These are phyloP conservation scores for Cryptocephalus moraei DNA, from an alignment of 2,888 invertebrate genomes.

Conservation along the genomic window DNA sequence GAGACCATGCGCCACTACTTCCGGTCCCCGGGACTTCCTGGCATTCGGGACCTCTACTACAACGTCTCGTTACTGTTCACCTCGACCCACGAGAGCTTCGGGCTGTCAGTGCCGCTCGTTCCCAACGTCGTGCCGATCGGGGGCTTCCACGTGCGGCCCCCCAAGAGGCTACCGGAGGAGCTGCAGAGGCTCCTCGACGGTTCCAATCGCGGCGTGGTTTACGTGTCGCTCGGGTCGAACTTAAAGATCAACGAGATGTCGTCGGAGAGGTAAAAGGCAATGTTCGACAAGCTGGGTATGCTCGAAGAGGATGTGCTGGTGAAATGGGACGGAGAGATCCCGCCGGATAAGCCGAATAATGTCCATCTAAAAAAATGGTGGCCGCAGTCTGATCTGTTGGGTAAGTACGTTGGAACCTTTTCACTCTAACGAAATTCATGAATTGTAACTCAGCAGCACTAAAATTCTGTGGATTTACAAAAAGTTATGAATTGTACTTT, in stretches of 20 bases:
- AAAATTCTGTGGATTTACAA: too few species aligned
- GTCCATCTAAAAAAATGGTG: constrained; percentile 32
- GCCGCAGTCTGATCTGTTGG: constrained; percentile 34
- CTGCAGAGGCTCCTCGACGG: constrained; percentile 43
- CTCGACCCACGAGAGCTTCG: constrained; percentile 42
- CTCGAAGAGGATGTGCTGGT: constrained; percentile 54
- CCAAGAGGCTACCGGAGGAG: constrained; percentile 31
- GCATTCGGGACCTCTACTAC: constrained; percentile 12
- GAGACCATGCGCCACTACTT: constrained; percentile 21
- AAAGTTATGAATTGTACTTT: too few species aligned
- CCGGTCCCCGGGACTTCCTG: constrained; percentile 18
- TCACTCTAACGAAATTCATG: too few species aligned
- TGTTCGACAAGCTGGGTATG: constrained; percentile 47
- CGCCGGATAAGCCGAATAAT: constrained; percentile 30
- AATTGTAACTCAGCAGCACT: too few species aligned
- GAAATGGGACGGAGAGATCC: constrained; percentile 47
- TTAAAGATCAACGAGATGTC: constrained; percentile 45
- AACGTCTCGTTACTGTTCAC: constrained; percentile 24
- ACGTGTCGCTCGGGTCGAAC: constrained; percentile 52
- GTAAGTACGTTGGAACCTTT: constrained; percentile 32
- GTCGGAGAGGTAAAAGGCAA: constrained; percentile 39
- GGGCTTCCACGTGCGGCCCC: constrained; percentile 38
- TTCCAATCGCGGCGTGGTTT: constrained; percentile 46
- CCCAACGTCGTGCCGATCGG: constrained; percentile 50
- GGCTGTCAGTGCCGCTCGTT: constrained; percentile 40